phyloP scores from a whole-genome alignment of 2,113 vertebrate species.

The Eonycteris spelaea region DNA sequence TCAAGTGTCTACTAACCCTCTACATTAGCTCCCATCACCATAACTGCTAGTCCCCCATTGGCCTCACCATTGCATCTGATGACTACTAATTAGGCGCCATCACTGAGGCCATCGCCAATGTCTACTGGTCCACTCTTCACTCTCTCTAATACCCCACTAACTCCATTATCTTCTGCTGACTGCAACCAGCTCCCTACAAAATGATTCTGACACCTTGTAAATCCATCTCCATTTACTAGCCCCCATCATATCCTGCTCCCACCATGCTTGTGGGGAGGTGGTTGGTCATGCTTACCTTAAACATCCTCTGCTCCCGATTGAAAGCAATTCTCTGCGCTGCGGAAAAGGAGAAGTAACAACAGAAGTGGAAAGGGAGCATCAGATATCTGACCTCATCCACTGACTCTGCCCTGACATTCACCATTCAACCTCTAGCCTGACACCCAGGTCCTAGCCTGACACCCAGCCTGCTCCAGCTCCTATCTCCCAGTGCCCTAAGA shows the following conservation, averaged over 20 bases:
- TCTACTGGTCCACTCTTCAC: not conserved
- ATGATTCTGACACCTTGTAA: not conserved
- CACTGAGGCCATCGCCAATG: not conserved
- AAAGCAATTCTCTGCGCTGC: constrained; percentile 78
- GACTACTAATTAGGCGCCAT: not conserved
- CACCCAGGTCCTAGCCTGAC: not conserved
- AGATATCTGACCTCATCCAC: not conserved
- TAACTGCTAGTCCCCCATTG: not conserved
- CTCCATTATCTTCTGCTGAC: not conserved
- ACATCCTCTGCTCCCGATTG: constrained; percentile 78
- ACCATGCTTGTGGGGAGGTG: not conserved
- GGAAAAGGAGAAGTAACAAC: not conserved
- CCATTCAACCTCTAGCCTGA: not conserved
- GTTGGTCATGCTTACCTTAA: constrained; percentile 69
- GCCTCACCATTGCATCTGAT: not conserved
- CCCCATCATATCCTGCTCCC: not conserved
- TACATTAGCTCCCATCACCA: not conserved
- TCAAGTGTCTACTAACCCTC: not conserved
- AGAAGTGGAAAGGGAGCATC: not conserved
- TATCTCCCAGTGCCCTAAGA: not conserved
- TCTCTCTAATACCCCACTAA: not conserved
- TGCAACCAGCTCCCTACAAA: not conserved
- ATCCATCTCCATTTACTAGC: not conserved
- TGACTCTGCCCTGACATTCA: not conserved
- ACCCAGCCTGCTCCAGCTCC: not conserved